A percentile compares a stretch with the other conserved stretches of the same genome.
These are phyloP conservation scores for Turnix velox DNA, from an alignment of 2,113 vertebrate genomes.

Conservation along the genomic window DNA sequence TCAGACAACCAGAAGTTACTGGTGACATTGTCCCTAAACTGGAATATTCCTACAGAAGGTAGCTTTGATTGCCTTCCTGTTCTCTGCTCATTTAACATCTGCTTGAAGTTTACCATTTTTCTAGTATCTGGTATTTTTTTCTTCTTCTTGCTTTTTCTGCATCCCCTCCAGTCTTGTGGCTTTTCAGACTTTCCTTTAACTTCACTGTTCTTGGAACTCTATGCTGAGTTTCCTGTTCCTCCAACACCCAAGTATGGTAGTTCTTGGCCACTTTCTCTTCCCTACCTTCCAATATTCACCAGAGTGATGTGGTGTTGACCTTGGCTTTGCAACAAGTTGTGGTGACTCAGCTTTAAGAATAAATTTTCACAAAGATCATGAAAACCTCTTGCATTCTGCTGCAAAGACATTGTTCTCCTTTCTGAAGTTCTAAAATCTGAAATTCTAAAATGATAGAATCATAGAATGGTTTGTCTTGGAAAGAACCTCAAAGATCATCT, in stretches of 20 bases:
- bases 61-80: background rate
- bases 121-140: background rate
- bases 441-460: no score
- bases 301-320: background rate
- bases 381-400: background rate
- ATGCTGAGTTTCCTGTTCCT: background rate
- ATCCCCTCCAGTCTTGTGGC: background rate
- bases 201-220: background rate
- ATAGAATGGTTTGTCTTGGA: no score
- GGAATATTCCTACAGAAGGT: background rate
- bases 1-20: background rate
- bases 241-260: background rate
- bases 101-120: background rate
- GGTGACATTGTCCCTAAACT: background rate
- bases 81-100: background rate
- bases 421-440: no score
- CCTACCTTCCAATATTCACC: background rate
- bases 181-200: background rate
- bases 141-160: background rate
- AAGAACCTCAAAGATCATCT: no score
- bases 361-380: background rate
- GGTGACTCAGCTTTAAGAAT: background rate
- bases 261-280: background rate
- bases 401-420: background rate
- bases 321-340: background rate